Evolutionary conservation across 2,888 invertebrate genomes (phyloP), one percentile per base, ranked within the genome.

Genomic region (Nomada ruficornis): DNA sequence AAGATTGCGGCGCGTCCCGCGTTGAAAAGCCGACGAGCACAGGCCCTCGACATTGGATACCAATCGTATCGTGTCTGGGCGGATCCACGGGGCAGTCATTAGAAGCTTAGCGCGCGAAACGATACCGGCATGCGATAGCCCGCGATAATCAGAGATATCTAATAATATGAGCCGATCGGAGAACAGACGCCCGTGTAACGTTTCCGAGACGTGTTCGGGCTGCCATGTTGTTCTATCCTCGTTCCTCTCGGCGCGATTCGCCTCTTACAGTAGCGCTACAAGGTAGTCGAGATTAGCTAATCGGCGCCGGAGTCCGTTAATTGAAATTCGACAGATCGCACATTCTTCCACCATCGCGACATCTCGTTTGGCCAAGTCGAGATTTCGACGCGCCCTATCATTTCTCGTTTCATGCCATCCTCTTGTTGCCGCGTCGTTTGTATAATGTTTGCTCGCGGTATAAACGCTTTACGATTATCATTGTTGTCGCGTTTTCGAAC

Each of bases 51-150:
- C 77, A 84, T 77, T 73, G 82, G 84, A 87, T 86, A 88, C 84
- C 73, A 87, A 88, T 88, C 77, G 80, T 77, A 74, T 84, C 86
- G 80, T 83, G 82, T 84, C 86, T 84, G 77, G 84, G 79, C 73
- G 82, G 82, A 84, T 80, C 82, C 80, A 77, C 72, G 80, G 65
- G 74, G 88, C 81, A 78, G 84, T 77, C 76, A 84, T 87, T 87
- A 88, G 86, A 83, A 88, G 77, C 79, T 86, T 83, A 82, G 74
- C 68, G 73, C 68, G 80, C 77, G 77, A 82, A 84, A 84, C 63
- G 80, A 76, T 77, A 79, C 78, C 76, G 76, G 67, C 78, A 82
- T 74, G 80, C 86, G 80, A 86, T 79, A 75, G 82, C 73, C 77
- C 75, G 75, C 69, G 85, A 87, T 85, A 86, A 86, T 85, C 78